phyloP scores from a whole-genome alignment of 2,888 invertebrate species.

The Falcaria lacertinaria region DNA sequence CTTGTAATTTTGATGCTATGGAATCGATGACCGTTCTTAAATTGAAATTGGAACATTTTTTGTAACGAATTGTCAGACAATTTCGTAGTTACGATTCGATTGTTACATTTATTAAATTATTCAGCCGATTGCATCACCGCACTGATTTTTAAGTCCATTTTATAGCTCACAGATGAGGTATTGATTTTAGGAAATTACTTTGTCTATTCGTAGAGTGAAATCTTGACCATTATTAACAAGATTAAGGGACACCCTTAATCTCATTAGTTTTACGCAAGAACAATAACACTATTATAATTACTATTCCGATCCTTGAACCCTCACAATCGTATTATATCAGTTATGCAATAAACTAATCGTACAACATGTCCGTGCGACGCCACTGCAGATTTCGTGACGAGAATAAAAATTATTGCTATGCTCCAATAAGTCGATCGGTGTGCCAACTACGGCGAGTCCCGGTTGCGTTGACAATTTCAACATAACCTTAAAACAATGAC shows the following conservation, averaged over 20 bases:
- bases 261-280: slow-evolving; percentile 27
- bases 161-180: background rate
- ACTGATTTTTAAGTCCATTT: background rate
- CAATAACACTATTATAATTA: slow-evolving; percentile 24
- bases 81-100: slow-evolving; percentile 1
- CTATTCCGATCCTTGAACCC: slow-evolving; percentile 41
- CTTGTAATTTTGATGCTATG: slow-evolving; percentile 30
- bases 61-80: slow-evolving; percentile 7
- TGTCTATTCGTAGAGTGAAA: background rate
- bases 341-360: slow-evolving; percentile 56
- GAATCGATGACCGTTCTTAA: slow-evolving; percentile 36
- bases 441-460: slow-evolving; percentile 48
- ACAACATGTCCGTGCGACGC: slow-evolving; percentile 48
- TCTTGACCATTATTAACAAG: slow-evolving; percentile 20
- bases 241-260: slow-evolving; percentile 23
- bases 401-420: slow-evolving; percentile 66
- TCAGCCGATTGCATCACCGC: background rate
- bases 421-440: slow-evolving; percentile 71
- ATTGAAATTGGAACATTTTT: slow-evolving; percentile 42
- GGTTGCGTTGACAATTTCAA: slow-evolving; percentile 59
- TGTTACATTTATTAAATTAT: slow-evolving; percentile 2
- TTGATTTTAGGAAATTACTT: background rate
- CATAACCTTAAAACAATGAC: slow-evolving; percentile 67
- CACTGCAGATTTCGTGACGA: slow-evolving; percentile 52
- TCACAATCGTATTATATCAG: slow-evolving; percentile 40